Conservation (phyloP, 2,113 vertebrate genomes). For the Clarias macrocephalus region DNA sequence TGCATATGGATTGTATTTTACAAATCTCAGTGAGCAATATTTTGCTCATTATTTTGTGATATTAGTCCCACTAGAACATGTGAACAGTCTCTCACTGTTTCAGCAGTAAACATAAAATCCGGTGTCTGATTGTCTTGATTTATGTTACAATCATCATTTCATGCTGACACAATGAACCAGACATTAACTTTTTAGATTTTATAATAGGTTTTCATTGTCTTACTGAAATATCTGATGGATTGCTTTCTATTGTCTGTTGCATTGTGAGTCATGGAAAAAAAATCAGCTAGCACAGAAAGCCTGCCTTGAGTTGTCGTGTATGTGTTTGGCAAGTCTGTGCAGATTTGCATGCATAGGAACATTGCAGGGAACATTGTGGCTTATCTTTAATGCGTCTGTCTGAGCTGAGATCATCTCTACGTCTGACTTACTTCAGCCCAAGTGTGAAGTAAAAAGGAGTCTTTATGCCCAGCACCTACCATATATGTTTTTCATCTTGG, state of each 20-base stretch:
- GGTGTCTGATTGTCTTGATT: background rate
- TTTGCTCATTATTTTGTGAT: background rate
- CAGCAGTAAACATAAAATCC: background rate
- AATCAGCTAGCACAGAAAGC: background rate
- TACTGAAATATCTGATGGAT: background rate
- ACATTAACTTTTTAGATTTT: background rate
- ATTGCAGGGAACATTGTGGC: slow-evolving; percentile 33
- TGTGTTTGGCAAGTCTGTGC: slow-evolving; percentile 58
- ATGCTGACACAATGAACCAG: background rate
- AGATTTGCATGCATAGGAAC: slow-evolving; percentile 52
- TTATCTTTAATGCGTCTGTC: slow-evolving; percentile 51
- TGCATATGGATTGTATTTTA: background rate
- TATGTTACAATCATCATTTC: background rate
- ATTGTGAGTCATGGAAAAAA: slow-evolving; percentile 23
- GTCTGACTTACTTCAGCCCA: slow-evolving; percentile 46
- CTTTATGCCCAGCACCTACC: slow-evolving; percentile 37
- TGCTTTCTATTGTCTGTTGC: background rate
- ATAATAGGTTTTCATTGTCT: background rate
- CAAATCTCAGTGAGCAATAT: background rate
- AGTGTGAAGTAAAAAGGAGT: slow-evolving; percentile 39
- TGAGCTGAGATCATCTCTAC: slow-evolving; percentile 52
- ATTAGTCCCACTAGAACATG: background rate
- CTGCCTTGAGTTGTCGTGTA: slow-evolving; percentile 22
- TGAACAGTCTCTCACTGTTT: background rate
- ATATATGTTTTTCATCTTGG: background rate